Base-by-base conservation (phyloP, 2,888 invertebrate species). In the Rhaphigaster nebulosa region DNA sequence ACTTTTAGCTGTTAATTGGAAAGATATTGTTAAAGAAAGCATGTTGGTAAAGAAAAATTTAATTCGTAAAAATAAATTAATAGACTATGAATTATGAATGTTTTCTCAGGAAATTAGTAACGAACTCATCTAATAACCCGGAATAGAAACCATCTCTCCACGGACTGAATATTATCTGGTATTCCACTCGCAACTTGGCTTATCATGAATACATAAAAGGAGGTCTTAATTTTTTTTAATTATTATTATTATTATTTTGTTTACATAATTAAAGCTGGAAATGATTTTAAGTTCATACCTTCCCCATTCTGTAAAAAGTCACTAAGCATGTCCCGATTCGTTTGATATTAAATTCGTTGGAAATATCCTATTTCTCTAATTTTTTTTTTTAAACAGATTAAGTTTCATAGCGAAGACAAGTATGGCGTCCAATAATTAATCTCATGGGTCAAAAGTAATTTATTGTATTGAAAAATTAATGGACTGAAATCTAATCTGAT, bases 121-220 rank as follows among this genome's bases (percentile, higher is more conserved):
- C 0, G 6, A 38, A 76, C 38, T 76, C 70, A 38, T 76, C 70
- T 1, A 15, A 3, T 76, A 38, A 38, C 8, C 6, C 34, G 70
- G 70, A 76, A 76, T 76, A 38, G 70, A 76, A 38, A 76, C 70
- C 70, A 38, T 38, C 10, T 60, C 70, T 76, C 70, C 70, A 38
- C 34, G 70, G 70, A 38, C 38, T 76, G 70, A 38, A 76, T 76
- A 76, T 38, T 38, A 34, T 76, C 70, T 38, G 70, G 38, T 76
- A 76, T 76, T 38, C 70, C 70, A 1, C 34, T 76, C 34, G 38
- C 38, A 20, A 18, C 34, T 38, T 3, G 70, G 34, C 34, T 20
- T 38, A 34, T 76, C 70, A 76, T 76, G 70, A 76, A 76, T 76
- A 76, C 70, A 23, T 20, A 76, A 34, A 38, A 76, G 70, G 70